Percentiles rank a stretch among this genome's conserved stretches.
Evolutionary conservation across 2,113 vertebrate species (phyloP).

Genomic region (Micronycteris hirsuta): DNA sequence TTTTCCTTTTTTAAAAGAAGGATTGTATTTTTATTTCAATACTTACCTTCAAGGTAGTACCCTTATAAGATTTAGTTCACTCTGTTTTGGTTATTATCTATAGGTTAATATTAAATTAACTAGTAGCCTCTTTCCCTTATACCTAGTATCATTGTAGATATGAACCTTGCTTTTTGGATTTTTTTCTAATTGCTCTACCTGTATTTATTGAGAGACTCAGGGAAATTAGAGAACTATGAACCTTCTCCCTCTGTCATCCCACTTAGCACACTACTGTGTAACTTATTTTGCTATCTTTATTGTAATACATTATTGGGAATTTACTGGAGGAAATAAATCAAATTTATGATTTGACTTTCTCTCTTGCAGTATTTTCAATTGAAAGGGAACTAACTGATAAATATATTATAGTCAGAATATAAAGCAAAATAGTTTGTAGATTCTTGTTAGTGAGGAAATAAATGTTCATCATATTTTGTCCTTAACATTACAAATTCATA

Average conservation of each 20-base stretch:
- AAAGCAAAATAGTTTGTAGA: neutral
- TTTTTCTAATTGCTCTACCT: neutral
- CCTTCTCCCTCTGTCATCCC: neutral
- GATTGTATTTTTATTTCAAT: neutral
- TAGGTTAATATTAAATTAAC: neutral
- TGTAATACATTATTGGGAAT: neutral
- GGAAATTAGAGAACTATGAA: neutral
- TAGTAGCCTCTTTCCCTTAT: neutral
- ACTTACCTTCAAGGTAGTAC: neutral
- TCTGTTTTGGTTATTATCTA: neutral
- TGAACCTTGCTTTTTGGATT: neutral
- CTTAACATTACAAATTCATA: neutral
- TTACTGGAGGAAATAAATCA: neutral
- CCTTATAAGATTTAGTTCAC: neutral
- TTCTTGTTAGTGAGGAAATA: slow-evolving; percentile 22
- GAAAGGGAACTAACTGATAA: neutral
- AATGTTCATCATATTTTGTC: neutral
- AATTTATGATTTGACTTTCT: neutral
- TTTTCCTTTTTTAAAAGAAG: neutral
- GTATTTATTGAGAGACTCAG: neutral
- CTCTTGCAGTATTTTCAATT: neutral
- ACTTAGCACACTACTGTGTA: neutral
- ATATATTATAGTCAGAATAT: neutral
- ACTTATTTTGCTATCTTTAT: neutral
- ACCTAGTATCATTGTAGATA: neutral